phyloP scores from a whole-genome alignment of 1,140 invertebrate species.

The Frieseomelitta varia region DNA sequence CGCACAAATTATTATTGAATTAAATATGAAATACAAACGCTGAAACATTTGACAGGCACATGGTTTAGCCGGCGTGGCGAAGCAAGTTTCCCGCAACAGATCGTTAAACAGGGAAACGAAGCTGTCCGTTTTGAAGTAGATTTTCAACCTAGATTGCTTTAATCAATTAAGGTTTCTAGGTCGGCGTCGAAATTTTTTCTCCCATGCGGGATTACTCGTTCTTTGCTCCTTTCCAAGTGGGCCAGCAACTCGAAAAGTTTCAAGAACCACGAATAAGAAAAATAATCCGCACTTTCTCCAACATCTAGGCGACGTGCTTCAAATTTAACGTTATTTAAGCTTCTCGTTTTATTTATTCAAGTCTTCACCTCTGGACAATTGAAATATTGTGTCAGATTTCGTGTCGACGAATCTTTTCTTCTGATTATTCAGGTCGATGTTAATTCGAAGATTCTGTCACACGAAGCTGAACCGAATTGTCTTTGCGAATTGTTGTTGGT shows the following conservation, averaged over 20 bases:
- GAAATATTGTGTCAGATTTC: neutral
- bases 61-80: neutral
- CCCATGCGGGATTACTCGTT: neutral
- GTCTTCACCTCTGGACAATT: neutral
- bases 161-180: slow-evolving; percentile 15
- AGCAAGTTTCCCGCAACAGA: neutral
- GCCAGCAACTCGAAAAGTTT: neutral
- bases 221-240: too few species aligned
- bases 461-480: too few species aligned
- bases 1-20: too few species aligned
- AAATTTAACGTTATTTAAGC: neutral
- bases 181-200: neutral
- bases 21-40: too few species aligned
- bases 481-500: too few species aligned
- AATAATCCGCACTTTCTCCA: too few species aligned
- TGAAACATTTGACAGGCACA: too few species aligned
- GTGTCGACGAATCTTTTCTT: neutral
- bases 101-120: neutral
- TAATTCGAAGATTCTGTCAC: neutral
- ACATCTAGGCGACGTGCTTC: neutral
- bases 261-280: neutral
- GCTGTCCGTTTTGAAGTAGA: neutral
- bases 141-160: slow-evolving; percentile 11
- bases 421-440: neutral
- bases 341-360: neutral